phyloP scores from a whole-genome alignment of 2,888 invertebrate species.

The Leucophenga montana region DNA sequence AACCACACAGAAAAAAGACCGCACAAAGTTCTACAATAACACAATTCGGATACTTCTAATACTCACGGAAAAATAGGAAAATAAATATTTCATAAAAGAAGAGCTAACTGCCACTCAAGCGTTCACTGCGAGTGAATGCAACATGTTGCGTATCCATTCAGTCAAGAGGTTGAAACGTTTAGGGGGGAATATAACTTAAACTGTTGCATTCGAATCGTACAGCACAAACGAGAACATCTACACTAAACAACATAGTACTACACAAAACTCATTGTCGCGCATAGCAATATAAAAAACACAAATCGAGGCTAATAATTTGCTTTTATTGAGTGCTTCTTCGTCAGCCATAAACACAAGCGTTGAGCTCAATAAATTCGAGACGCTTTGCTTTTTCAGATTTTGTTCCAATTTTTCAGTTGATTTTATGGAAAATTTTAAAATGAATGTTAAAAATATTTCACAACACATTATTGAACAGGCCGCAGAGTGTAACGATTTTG shows the following conservation, averaged over 20 bases:
- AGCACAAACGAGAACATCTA: too few relatives aligned
- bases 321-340: slow-evolving; percentile 68
- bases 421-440: slow-evolving; percentile 6
- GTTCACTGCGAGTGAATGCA: not conserved
- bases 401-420: slow-evolving; percentile 26
- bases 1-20: slow-evolving; percentile 25
- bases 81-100: not conserved
- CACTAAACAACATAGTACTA: too few relatives aligned
- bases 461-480: too few relatives aligned
- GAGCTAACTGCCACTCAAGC: not conserved
- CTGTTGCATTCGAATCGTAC: too few relatives aligned
- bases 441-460: not conserved
- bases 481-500: too few relatives aligned
- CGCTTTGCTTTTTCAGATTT: slow-evolving; percentile 46
- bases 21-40: slow-evolving; percentile 21
- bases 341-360: slow-evolving; percentile 58
- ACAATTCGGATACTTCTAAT: not conserved
- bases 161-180: not conserved
- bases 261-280: too few relatives aligned
- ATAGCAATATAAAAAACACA: slow-evolving; percentile 12
- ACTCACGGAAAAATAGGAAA: not conserved
- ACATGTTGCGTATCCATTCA: not conserved
- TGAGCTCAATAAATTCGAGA: too few relatives aligned
- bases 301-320: slow-evolving; percentile 58
- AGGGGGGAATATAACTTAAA: too few relatives aligned